These are phyloP conservation scores for Pheosia gnoma DNA, from an alignment of 2,888 invertebrate genomes.

Conservation along the genomic window DNA sequence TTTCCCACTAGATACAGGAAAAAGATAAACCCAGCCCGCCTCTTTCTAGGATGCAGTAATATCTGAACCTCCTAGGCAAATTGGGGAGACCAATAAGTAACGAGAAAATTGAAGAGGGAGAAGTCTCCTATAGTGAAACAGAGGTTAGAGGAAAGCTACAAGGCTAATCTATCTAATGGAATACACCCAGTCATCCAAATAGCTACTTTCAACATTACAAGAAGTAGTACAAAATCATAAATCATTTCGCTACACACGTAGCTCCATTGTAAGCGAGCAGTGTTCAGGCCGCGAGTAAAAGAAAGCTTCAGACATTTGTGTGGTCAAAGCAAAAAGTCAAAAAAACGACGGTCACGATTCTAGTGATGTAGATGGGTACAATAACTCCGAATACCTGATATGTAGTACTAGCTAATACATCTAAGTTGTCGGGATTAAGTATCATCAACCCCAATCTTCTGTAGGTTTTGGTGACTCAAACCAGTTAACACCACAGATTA, in stretches of 20 bases:
- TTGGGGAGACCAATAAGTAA: too few species aligned
- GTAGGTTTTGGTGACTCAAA: too few species aligned
- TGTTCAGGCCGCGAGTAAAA: slow-evolving; percentile 2
- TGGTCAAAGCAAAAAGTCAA: slow-evolving; percentile 5
- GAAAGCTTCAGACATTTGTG: slow-evolving; percentile 8
- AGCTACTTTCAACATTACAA: slow-evolving; percentile 3
- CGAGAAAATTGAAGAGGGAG: too few species aligned
- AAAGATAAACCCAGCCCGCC: too few species aligned
- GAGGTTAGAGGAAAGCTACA: too few species aligned
- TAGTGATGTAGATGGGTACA: slow-evolving; percentile 1
- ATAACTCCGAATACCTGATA: too few species aligned
- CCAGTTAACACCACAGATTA: too few species aligned
- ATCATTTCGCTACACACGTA: background rate
- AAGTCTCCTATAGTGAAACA: too few species aligned
- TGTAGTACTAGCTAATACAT: background rate
- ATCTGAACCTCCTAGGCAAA: too few species aligned
- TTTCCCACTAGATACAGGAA: too few species aligned
- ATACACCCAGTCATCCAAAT: background rate
- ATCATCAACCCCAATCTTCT: background rate
- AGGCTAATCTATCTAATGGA: background rate
- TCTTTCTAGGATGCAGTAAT: too few species aligned
- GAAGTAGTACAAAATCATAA: slow-evolving; percentile 3
- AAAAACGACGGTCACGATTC: background rate
- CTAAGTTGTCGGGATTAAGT: background rate
- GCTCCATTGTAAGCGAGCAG: background rate